Evolutionary conservation across 1,140 invertebrate genomes (phyloP).

Genomic region (Thaumatotibia leucotreta): DNA sequence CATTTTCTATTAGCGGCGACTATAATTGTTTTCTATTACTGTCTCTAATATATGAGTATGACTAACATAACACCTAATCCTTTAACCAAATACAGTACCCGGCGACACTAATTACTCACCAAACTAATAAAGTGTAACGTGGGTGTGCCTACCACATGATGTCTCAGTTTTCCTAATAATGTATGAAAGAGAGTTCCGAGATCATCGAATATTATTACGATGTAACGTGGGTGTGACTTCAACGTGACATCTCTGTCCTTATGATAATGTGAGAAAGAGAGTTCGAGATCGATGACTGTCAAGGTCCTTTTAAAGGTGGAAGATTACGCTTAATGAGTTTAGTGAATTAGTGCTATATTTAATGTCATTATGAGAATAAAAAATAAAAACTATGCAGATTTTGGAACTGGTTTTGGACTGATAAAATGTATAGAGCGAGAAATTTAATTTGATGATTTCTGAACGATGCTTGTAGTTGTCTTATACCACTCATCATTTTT

Average conservation of each 20-base stretch:
- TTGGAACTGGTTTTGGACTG: background rate
- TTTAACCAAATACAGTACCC: background rate
- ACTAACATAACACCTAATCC: background rate
- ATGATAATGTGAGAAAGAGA: background rate
- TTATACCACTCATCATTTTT: too few relatives aligned
- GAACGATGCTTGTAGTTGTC: too few relatives aligned
- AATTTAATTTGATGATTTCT: too few relatives aligned
- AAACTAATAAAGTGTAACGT: background rate
- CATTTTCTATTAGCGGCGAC: too few relatives aligned
- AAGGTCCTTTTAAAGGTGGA: slow-evolving; percentile 1
- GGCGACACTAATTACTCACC: background rate
- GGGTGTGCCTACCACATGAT: background rate
- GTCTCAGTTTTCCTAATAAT: background rate
- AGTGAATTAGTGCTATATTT: background rate
- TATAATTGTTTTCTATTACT: background rate
- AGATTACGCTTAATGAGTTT: background rate
- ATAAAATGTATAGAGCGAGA: too few relatives aligned
- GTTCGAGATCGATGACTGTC: background rate
- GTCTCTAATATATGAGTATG: too few relatives aligned
- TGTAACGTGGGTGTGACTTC: background rate
- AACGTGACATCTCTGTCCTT: background rate
- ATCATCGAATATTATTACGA: too few relatives aligned
- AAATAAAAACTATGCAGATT: background rate
- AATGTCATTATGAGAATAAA: background rate
- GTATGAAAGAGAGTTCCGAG: background rate